Percentiles rank a stretch among this genome's conserved stretches.
These are phyloP conservation scores for Thaleichthys pacificus DNA, from an alignment of 2,797 vertebrate genomes.

Conservation along the genomic window DNA sequence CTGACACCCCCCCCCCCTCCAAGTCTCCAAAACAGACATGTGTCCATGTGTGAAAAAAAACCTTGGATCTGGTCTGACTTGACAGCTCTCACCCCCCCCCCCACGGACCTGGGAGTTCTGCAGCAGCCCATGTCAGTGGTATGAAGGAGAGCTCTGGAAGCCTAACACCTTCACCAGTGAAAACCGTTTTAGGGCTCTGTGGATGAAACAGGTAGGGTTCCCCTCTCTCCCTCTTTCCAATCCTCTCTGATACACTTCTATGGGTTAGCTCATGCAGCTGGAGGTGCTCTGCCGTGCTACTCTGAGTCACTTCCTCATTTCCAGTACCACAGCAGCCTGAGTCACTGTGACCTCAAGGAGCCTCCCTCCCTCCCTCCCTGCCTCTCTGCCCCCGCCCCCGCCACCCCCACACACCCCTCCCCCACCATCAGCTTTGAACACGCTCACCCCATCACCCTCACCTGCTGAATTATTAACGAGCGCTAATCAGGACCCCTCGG, in stretches of 20 bases:
- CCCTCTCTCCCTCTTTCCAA: neutral
- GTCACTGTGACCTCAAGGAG: conserved; percentile 38
- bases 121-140: too few species aligned
- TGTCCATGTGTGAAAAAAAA: conserved; percentile 49
- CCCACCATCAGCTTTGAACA: conserved; percentile 57
- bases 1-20: conserved; percentile 61
- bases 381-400: too few species aligned
- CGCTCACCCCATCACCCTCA: conserved; percentile 48
- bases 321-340: conserved; percentile 23
- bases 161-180: conserved; percentile 21
- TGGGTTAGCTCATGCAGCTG: too few species aligned
- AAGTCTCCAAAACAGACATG: conserved; percentile 61
- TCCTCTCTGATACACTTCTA: neutral
- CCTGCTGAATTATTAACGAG: conserved; percentile 70
- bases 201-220: too few species aligned
- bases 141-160: conserved; percentile 19
- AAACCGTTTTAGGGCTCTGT: neutral
- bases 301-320: conserved; percentile 5
- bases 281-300: neutral
- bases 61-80: too few species aligned
- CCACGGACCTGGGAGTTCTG: neutral
- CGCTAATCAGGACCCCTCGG: conserved; percentile 72
- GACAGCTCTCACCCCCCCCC: conserved; percentile 37
- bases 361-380: too few species aligned
- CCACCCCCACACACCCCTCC: too few species aligned